phyloP scores from a whole-genome alignment of 2,797 vertebrate species.

The Melanotaenia parkinsoni region DNA sequence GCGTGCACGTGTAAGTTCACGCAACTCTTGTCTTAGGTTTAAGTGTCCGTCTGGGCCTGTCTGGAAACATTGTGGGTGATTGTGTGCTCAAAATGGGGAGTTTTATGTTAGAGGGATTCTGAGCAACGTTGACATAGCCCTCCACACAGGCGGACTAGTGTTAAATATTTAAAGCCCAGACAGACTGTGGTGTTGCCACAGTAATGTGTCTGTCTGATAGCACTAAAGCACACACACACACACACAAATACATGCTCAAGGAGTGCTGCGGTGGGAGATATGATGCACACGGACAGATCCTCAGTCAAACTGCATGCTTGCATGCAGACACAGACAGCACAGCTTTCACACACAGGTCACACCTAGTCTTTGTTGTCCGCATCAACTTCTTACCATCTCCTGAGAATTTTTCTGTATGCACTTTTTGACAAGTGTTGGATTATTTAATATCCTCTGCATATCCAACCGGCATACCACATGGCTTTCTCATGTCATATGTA shows the following conservation, averaged over 20 bases:
- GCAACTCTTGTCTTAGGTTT: constrained; percentile 53
- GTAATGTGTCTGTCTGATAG: constrained; percentile 75
- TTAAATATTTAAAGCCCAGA: constrained; percentile 83
- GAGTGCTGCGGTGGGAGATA: constrained; percentile 22
- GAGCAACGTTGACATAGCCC: constrained; percentile 48
- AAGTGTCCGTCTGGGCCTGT: constrained; percentile 61
- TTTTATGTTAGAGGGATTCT: constrained; percentile 35
- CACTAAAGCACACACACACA: constrained; percentile 30
- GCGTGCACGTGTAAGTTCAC: constrained; percentile 60
- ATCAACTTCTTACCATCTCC: constrained; percentile 2
- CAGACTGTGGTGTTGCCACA: constrained; percentile 71
- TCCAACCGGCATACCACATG: constrained; percentile 9
- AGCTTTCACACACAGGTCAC: constrained; percentile 19
- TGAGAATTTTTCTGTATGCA: background rate
- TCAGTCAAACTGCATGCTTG: constrained; percentile 20
- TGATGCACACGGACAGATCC: constrained; percentile 28
- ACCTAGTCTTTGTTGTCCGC: constrained; percentile 17
- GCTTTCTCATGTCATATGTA: constrained; percentile 5
- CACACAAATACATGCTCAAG: constrained; percentile 14
- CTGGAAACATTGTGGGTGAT: constrained; percentile 43
- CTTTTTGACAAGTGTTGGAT: constrained; percentile 24
- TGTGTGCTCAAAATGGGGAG: constrained; percentile 5
- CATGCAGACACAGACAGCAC: constrained; percentile 27
- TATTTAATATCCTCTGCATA: constrained; percentile 28
- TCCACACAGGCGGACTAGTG: constrained; percentile 60